Evolutionary conservation across 2,113 vertebrate species (phyloP).

Genomic region (Saccopteryx leptura): DNA sequence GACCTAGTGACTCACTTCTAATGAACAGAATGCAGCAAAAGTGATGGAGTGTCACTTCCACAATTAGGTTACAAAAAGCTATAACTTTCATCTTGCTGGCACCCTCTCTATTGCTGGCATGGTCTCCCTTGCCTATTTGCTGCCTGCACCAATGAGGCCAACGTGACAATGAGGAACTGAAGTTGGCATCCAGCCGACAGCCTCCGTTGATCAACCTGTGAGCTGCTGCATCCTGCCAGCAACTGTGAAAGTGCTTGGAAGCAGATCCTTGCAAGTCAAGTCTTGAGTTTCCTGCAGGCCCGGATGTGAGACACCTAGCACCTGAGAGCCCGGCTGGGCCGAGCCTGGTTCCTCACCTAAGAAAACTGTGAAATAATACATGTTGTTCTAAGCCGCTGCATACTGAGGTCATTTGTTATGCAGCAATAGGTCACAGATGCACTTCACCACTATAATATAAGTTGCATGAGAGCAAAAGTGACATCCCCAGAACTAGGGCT

Average conservation of each 20-base stretch:
- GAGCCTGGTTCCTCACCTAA: background rate
- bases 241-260: background rate
- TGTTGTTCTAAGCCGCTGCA: background rate
- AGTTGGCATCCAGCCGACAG: background rate
- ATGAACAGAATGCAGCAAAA: background rate
- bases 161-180: background rate
- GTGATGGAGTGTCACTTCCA: background rate
- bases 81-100: background rate
- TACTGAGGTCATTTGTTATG: background rate
- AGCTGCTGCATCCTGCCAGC: background rate
- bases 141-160: background rate
- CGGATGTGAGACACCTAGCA: background rate
- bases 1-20: background rate
- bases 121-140: background rate
- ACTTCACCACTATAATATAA: background rate
- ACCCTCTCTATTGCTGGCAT: background rate
- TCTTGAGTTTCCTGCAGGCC: background rate
- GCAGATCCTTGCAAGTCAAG: background rate
- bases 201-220: background rate
- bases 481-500: background rate
- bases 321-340: background rate
- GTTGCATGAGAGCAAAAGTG: background rate
- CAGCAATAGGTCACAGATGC: background rate
- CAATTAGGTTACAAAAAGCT: background rate
- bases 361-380: background rate